A percentile compares a stretch with the other conserved stretches of the same genome.
Evolutionary conservation across 2,113 vertebrate species (phyloP).

Genomic region (Canis aureus): DNA sequence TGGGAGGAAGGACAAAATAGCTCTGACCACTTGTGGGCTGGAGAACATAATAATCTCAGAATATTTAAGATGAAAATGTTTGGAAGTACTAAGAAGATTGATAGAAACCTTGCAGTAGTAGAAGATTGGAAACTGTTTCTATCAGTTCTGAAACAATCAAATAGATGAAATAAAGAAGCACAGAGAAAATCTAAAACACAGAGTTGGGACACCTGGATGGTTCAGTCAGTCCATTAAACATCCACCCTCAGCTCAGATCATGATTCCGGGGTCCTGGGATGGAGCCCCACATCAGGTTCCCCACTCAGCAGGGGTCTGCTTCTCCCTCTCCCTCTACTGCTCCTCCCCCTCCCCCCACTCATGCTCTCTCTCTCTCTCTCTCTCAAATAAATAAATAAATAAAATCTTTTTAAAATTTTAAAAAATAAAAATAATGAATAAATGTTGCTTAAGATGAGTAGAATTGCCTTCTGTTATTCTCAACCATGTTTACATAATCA

Average conservation of each 20-base stretch:
- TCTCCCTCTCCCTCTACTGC: too few species aligned
- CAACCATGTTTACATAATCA: not conserved
- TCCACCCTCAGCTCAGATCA: too few species aligned
- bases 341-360: too few species aligned
- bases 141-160: not conserved
- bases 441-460: not conserved
- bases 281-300: too few species aligned
- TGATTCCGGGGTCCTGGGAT: too few species aligned
- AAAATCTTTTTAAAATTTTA: too few species aligned
- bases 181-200: not conserved
- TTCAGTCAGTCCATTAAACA: too few species aligned
- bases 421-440: not conserved
- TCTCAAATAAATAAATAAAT: too few species aligned
- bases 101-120: not conserved
- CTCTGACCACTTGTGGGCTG: not conserved
- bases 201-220: not conserved
- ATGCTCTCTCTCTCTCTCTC: too few species aligned
- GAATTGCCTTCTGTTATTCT: not conserved
- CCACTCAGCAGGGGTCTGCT: too few species aligned
- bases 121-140: not conserved
- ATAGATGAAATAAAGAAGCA: not conserved
- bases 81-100: not conserved
- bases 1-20: not conserved
- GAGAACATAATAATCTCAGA: not conserved
- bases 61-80: not conserved